Percentiles rank a stretch among this genome's conserved stretches.
Evolutionary conservation across 2,888 invertebrate species (phyloP).

Genomic region (Spilarctia lutea): DNA sequence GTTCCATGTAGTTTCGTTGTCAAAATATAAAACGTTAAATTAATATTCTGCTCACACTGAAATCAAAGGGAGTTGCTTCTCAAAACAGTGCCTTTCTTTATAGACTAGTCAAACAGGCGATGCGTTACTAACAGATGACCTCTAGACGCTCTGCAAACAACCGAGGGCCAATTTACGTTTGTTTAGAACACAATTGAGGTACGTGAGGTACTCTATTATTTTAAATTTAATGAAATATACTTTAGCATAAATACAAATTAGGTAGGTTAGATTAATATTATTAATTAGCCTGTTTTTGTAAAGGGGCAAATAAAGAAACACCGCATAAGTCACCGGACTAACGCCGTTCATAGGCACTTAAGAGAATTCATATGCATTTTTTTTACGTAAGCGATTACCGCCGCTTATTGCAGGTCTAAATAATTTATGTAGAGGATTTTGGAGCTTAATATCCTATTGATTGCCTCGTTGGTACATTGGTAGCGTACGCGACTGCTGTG

Average conservation of each 20-base stretch:
- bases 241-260: neutral
- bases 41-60: neutral
- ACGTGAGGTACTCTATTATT: neutral
- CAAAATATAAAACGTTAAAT: neutral
- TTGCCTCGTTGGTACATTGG: too few species aligned
- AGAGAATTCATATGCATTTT: too few species aligned
- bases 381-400: too few species aligned
- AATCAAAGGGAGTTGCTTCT: neutral
- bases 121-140: conserved; percentile 8
- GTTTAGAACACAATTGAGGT: neutral
- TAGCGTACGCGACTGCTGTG: too few species aligned
- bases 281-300: neutral
- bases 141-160: conserved; percentile 2
- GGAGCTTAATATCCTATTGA: too few species aligned
- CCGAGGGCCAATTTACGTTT: conserved; percentile 5
- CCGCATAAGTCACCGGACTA: too few species aligned
- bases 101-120: neutral
- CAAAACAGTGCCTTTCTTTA: neutral
- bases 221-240: neutral
- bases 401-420: too few species aligned
- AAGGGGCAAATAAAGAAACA: neutral
- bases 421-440: too few species aligned
- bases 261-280: neutral
- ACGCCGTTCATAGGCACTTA: too few species aligned
- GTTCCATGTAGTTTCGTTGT: neutral